Percentiles rank a stretch among this genome's conserved stretches.
Conservation (phyloP, 2,797 vertebrate genomes). For the Dermochelys coriacea region DNA sequence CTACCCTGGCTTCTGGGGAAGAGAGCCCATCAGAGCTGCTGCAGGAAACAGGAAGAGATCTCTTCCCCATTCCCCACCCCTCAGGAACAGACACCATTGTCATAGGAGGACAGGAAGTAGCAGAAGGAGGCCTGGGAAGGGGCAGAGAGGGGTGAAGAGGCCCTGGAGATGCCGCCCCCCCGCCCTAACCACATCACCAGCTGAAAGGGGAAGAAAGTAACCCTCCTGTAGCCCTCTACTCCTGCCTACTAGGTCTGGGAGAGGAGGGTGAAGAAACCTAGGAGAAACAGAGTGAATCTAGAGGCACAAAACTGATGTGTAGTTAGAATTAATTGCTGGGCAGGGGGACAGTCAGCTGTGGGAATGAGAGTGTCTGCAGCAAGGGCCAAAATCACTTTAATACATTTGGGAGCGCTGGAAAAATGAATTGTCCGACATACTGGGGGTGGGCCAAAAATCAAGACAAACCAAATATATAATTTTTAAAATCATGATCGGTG, state of each 20-base stretch:
- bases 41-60: neutral
- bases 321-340: neutral
- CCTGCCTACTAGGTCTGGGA: neutral
- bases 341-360: neutral
- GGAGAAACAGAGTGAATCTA: neutral
- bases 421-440: neutral
- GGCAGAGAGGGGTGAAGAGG: neutral
- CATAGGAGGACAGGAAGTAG: neutral
- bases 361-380: neutral
- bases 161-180: neutral
- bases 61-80: neutral
- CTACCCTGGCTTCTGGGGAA: neutral
- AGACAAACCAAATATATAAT: neutral
- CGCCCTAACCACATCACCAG: no score
- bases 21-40: neutral
- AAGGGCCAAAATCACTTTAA: neutral
- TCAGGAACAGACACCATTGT: neutral
- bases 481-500: neutral
- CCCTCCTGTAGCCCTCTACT: no score
- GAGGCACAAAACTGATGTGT: neutral
- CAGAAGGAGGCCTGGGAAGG: neutral
- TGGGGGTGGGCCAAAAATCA: neutral
- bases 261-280: neutral
- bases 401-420: neutral
- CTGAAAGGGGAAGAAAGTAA: neutral